Conservation (phyloP, 2,888 invertebrate genomes). For the Ferdinandea cuprea region DNA sequence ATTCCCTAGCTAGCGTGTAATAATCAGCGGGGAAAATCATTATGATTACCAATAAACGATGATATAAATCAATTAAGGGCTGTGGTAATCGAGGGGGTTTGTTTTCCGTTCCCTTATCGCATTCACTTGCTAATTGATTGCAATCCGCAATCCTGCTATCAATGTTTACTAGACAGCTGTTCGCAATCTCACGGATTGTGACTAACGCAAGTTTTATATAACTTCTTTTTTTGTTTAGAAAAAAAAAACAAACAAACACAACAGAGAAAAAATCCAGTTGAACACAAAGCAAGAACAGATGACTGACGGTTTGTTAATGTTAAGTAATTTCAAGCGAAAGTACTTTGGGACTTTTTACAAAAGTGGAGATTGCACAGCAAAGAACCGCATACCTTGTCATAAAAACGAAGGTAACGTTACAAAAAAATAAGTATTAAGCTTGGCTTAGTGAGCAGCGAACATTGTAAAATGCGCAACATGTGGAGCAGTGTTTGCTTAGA, state of each 20-base stretch:
- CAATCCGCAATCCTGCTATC: conserved; percentile 31
- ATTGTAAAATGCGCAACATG: conserved; percentile 43
- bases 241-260: too few relatives aligned
- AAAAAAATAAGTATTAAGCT: conserved; percentile 18
- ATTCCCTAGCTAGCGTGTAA: conserved; percentile 6
- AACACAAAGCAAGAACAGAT: too few relatives aligned
- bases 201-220: background rate
- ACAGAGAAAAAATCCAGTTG: background rate
- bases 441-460: conserved; percentile 3
- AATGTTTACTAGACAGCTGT: conserved; percentile 34
- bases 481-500: conserved; percentile 3
- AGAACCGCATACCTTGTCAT: conserved; percentile 43
- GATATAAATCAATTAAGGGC: conserved; percentile 47
- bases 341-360: conserved; percentile 35
- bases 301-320: conserved; percentile 19
- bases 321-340: conserved; percentile 54
- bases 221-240: too few relatives aligned
- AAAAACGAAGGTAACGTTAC: conserved; percentile 44
- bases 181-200: conserved; percentile 14
- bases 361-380: conserved; percentile 30
- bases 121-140: conserved; percentile 56
- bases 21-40: background rate
- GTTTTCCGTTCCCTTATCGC: conserved; percentile 38
- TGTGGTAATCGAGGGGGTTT: conserved; percentile 12
- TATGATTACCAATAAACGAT: conserved; percentile 19